Evolutionary conservation across 1,140 invertebrate genomes (phyloP), one percentile per base, ranked within the genome.

Genomic region (Phthorimaea operculella): DNA sequence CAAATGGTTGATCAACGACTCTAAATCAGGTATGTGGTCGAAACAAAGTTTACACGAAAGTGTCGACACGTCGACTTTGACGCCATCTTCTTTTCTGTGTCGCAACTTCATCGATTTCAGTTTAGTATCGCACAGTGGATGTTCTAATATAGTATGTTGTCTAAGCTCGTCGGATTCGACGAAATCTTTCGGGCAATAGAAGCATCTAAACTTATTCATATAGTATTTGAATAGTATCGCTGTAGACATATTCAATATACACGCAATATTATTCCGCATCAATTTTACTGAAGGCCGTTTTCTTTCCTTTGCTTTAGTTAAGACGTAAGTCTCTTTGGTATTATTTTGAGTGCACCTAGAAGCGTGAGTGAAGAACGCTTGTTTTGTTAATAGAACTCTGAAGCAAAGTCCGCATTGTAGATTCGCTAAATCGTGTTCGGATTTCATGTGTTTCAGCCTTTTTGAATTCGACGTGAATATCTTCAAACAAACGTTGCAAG

Each of bases 181-280:
- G 28, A 74, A 83, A 58, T 78, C 71, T 67, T 70, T 73, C 0
- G 73, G 59, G 51, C 79, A 83, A 57, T 79, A 79, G 49, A 83
- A 83, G 60, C 76, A 83, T 45, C 74, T 61, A 48, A 80, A 79
- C 42, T 59, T 69, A 50, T 70, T 75, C 67, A 74, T 74, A 50
- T 72, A 79, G 53, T 64, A 73, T 47, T 83, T 83, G 52, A 83
- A 83, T 0, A 76, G 77, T 16, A 79, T 33, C 0, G 73, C 75
- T 7, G 76, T 79, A 0, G 77, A 77, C 70, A 77, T 79, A 33
- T 80, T 83, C 0, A 83, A 34, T 6, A 83, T 58, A 9, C 51
- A 68, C 1, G 74, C 70, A n/a, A 83, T 63, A 54, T 74, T 74
- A 12, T 60, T 74, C 12, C 74, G 64, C 39, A 80, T 63, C 56